These are phyloP conservation scores for Herpailurus yagouaroundi DNA, from an alignment of 2,113 vertebrate species.

Conservation along the genomic window DNA sequence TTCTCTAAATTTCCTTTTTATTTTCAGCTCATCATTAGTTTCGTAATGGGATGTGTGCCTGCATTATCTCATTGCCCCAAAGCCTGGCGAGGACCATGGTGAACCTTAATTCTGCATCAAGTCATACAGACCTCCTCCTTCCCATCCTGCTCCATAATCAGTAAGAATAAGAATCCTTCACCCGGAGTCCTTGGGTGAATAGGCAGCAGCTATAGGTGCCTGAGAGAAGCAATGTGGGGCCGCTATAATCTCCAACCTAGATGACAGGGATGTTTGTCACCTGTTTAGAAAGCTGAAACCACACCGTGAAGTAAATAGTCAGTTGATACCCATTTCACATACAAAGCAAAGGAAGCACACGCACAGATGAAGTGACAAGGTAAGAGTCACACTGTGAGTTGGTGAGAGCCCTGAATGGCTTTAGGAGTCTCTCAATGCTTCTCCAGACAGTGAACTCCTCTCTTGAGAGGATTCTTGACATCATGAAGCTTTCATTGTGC, in stretches of 20 bases:
- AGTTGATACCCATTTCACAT: not conserved
- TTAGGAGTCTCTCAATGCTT: not conserved
- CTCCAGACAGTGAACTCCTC: not conserved
- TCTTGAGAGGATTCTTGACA: not conserved
- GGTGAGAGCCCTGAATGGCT: not conserved
- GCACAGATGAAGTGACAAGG: not conserved
- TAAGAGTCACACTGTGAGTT: not conserved
- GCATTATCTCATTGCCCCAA: conserved; percentile 44
- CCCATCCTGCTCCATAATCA: not conserved
- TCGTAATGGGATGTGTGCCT: conserved; percentile 54
- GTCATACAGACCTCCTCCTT: not conserved
- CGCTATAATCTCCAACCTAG: not conserved
- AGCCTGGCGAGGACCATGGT: conserved; percentile 11
- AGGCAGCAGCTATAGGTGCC: not conserved
- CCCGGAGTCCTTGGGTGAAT: not conserved
- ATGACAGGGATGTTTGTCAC: not conserved
- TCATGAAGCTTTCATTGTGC: not conserved
- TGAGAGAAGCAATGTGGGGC: not conserved
- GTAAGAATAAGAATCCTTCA: not conserved
- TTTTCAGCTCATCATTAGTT: conserved; percentile 71
- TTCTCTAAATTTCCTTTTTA: conserved; percentile 51
- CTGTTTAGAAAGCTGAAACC: not conserved
- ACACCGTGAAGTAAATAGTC: not conserved
- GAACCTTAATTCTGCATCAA: not conserved
- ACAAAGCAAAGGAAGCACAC: not conserved